Evolutionary conservation across 2,888 invertebrate species (phyloP).

Genomic region (Sepiola atlantica): DNA sequence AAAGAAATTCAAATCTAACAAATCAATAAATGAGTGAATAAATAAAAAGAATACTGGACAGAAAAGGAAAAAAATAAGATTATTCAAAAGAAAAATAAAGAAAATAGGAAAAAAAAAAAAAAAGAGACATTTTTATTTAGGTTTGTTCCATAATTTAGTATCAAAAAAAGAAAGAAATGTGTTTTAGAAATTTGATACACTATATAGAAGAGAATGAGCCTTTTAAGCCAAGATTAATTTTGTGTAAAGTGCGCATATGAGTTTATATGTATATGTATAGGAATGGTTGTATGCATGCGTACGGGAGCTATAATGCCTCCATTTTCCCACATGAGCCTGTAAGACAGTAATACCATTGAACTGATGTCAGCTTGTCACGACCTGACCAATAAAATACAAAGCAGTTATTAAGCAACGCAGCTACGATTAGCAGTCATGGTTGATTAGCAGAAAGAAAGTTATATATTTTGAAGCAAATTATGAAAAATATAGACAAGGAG

Average conservation of each 20-base stretch:
- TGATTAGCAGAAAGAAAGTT: neutral
- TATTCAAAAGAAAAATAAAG: neutral
- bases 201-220: neutral
- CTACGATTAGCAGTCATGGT: neutral
- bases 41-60: neutral
- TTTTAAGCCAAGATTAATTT: neutral
- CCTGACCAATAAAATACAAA: neutral
- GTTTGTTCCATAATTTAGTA: neutral
- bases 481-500: neutral
- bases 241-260: neutral
- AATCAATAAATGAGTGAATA: neutral
- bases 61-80: neutral
- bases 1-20: neutral
- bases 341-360: conserved; percentile 32
- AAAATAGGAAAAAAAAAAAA: neutral
- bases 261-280: neutral
- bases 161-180: neutral
- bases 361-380: neutral
- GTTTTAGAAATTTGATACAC: neutral
- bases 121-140: neutral
- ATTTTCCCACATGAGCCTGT: neutral
- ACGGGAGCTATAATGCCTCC: neutral
- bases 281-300: neutral
- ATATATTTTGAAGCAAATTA: neutral
- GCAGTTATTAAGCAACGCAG: neutral